Conservation (phyloP, 2,797 vertebrate genomes). For the Morus bassanus region DNA sequence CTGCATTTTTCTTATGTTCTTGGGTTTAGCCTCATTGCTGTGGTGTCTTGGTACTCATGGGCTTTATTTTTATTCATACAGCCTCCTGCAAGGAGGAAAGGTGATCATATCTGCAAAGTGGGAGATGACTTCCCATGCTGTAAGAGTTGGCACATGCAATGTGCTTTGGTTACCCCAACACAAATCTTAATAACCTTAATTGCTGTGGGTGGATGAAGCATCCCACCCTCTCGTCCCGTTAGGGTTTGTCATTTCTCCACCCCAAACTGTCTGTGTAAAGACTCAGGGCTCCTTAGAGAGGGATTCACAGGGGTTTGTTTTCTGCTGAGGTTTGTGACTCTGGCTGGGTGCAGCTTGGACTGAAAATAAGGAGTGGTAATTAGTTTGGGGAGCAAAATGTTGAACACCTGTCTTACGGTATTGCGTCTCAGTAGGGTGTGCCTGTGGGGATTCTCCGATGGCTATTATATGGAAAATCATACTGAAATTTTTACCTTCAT, state of each 20-base stretch:
- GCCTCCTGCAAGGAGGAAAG: background rate
- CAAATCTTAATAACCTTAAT: background rate
- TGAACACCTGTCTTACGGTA: background rate
- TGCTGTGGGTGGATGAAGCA: background rate
- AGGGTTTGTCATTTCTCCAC: background rate
- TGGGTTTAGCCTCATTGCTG: background rate
- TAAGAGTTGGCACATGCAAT: background rate
- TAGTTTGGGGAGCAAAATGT: background rate
- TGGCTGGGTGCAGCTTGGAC: background rate
- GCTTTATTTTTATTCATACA: background rate
- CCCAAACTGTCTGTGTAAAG: background rate
- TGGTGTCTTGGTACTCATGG: background rate
- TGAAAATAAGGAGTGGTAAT: background rate
- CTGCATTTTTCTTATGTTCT: background rate
- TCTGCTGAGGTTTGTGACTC: background rate
- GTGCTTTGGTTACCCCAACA: background rate
- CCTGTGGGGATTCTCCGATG: background rate
- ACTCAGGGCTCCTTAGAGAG: background rate
- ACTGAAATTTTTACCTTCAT: background rate
- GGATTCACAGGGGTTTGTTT: background rate
- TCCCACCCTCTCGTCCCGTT: rapidly evolving
- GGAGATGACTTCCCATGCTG: background rate
- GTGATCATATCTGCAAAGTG: background rate
- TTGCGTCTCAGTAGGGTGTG: rapidly evolving
- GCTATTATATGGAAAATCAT: background rate